These are phyloP conservation scores for Lampris incognitus DNA, from an alignment of 2,113 vertebrate species.

Conservation along the genomic window DNA sequence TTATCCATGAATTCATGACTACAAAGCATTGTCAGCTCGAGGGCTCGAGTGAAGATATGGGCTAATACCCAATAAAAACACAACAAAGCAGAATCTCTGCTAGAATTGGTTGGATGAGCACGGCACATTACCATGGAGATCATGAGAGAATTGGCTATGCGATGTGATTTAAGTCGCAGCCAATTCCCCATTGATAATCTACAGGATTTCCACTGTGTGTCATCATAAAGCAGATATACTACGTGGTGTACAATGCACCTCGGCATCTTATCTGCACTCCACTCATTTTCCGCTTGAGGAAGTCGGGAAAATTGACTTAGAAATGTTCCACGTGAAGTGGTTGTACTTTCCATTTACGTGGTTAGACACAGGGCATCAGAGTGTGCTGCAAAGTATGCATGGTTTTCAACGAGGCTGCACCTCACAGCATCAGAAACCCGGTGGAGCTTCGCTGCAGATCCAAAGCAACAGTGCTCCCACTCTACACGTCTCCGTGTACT, in stretches of 20 bases:
- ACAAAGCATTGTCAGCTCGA: conserved; percentile 47
- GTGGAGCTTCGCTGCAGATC: conserved; percentile 58
- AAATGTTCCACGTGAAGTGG: conserved; percentile 77
- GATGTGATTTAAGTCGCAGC: conserved; percentile 40
- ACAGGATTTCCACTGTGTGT: conserved; percentile 67
- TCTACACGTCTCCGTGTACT: conserved; percentile 43
- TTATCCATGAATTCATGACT: conserved; percentile 59
- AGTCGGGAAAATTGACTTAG: conserved; percentile 79
- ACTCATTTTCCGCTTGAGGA: conserved; percentile 81
- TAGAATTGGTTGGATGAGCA: conserved; percentile 52
- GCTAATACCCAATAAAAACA: conserved; percentile 56
- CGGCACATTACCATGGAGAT: conserved; percentile 45
- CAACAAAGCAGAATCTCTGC: conserved; percentile 51
- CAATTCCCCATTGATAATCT: conserved; percentile 37
- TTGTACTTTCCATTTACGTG: conserved; percentile 65
- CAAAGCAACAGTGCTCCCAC: conserved; percentile 52
- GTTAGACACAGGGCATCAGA: conserved; percentile 56
- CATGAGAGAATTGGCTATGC: conserved; percentile 62
- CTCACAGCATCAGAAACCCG: conserved; percentile 29
- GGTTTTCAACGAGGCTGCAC: conserved; percentile 42
- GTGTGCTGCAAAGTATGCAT: conserved; percentile 60
- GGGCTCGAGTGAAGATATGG: conserved; percentile 21
- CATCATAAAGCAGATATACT: conserved; percentile 72
- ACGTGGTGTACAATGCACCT: conserved; percentile 61
- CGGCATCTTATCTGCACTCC: conserved; percentile 73